These are phyloP conservation scores for Diachasmimorpha longicaudata DNA, from an alignment of 1,140 invertebrate species.

Conservation along the genomic window DNA sequence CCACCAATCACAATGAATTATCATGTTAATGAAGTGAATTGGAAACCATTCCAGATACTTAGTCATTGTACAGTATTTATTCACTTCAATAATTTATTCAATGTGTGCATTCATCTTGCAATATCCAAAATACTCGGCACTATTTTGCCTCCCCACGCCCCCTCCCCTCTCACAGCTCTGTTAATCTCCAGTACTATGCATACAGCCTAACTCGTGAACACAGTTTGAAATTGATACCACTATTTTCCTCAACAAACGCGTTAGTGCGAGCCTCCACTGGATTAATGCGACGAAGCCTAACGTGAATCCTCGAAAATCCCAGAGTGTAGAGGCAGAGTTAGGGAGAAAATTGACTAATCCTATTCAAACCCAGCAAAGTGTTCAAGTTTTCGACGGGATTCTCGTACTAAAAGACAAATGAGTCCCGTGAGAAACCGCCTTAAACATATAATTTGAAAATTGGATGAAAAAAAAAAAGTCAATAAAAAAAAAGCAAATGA, in stretches of 20 bases:
- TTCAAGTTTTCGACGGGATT: not conserved
- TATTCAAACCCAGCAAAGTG: constrained; percentile 4
- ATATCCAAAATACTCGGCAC: constrained; percentile 30
- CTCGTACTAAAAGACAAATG: not conserved
- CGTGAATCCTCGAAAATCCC: constrained; percentile 31
- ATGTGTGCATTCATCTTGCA: constrained; percentile 49
- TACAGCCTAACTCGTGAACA: constrained; percentile 34
- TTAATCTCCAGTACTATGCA: not conserved
- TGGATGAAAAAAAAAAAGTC: not conserved
- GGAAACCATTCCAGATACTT: constrained; percentile 28
- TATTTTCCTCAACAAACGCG: constrained; percentile 44
- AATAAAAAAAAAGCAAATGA: no score
- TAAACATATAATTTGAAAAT: not conserved
- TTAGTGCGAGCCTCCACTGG: constrained; percentile 38
- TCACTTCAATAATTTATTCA: constrained; percentile 50
- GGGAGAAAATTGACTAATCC: constrained; percentile 1
- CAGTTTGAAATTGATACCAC: constrained; percentile 51
- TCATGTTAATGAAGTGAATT: not conserved
- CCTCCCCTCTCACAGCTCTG: not conserved
- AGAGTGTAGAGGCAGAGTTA: not conserved
- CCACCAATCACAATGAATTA: no score
- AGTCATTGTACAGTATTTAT: constrained; percentile 44
- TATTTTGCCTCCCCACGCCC: not conserved
- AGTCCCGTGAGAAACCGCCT: not conserved
- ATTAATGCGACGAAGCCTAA: constrained; percentile 39